phyloP scores from a whole-genome alignment of 2,888 invertebrate genomes.

The Ctenicera cuprea region DNA sequence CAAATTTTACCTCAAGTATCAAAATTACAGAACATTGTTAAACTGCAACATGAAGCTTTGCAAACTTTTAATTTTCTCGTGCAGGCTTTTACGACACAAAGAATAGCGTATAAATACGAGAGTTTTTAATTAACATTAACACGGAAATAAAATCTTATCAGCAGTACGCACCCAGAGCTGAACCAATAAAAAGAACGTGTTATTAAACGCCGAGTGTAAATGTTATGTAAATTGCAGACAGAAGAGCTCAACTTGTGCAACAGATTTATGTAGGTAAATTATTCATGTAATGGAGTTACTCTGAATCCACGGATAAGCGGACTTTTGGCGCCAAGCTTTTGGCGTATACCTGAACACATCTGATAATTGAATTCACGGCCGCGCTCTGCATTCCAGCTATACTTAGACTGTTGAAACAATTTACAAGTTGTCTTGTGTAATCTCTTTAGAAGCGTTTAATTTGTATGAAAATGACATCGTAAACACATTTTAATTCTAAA shows the following conservation, averaged over 20 bases:
- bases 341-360: slow-evolving; percentile 25
- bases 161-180: not conserved
- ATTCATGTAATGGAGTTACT: slow-evolving; percentile 18
- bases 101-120: no score
- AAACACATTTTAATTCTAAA: slow-evolving; percentile 23
- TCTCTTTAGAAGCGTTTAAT: slow-evolving; percentile 4
- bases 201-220: slow-evolving; percentile 5
- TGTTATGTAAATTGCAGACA: slow-evolving; percentile 19
- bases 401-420: slow-evolving; percentile 8
- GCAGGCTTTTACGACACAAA: no score
- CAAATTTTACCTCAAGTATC: no score
- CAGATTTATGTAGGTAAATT: slow-evolving; percentile 27
- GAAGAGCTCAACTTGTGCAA: slow-evolving; percentile 16
- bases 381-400: slow-evolving; percentile 2
- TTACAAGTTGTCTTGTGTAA: slow-evolving; percentile 11
- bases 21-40: no score
- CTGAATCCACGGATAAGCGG: not conserved
- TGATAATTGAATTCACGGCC: slow-evolving; percentile 21
- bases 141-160: slow-evolving; percentile 6
- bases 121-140: slow-evolving; percentile 5
- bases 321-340: slow-evolving; percentile 4
- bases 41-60: no score
- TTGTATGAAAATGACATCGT: slow-evolving; percentile 24
- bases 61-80: no score
- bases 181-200: slow-evolving; percentile 10